Evolutionary conservation across 2,113 vertebrate species (phyloP).

Genomic region (Tricholaema leucomelas): DNA sequence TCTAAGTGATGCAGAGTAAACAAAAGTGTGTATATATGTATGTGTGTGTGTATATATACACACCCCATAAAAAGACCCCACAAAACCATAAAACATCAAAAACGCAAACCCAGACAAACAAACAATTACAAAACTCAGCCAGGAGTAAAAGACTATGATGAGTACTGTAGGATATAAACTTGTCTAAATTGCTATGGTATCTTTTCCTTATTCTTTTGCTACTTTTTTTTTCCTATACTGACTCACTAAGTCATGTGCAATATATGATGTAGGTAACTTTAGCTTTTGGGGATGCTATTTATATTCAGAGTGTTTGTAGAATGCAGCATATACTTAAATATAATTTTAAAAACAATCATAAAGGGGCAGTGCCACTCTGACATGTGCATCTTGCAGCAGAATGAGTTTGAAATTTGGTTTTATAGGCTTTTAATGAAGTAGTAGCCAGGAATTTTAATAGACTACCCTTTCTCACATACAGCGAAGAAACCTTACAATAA

Average conservation of each 20-base stretch:
- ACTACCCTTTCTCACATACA: neutral
- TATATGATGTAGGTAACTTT: neutral
- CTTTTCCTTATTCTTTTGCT: neutral
- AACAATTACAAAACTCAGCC: neutral
- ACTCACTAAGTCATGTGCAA: neutral
- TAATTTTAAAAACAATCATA: constrained; percentile 34
- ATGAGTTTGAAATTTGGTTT: constrained; percentile 30
- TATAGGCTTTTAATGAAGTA: constrained; percentile 29
- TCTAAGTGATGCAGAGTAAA: neutral
- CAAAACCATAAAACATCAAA: too few relatives aligned
- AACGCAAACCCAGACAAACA: too few relatives aligned
- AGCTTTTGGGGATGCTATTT: neutral
- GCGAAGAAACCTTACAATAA: neutral
- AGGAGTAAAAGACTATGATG: neutral
- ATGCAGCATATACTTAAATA: neutral
- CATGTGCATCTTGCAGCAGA: neutral
- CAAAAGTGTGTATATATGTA: neutral
- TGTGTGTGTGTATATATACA: neutral
- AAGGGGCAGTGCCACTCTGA: constrained; percentile 24
- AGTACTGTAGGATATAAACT: neutral
- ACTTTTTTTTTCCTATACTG: neutral
- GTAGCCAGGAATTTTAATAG: constrained; percentile 30
- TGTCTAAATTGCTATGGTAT: neutral
- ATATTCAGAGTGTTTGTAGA: neutral
- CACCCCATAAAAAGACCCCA: too few relatives aligned